Base-by-base conservation (phyloP, 2,797 vertebrate species). In the Ispidina picta region DNA sequence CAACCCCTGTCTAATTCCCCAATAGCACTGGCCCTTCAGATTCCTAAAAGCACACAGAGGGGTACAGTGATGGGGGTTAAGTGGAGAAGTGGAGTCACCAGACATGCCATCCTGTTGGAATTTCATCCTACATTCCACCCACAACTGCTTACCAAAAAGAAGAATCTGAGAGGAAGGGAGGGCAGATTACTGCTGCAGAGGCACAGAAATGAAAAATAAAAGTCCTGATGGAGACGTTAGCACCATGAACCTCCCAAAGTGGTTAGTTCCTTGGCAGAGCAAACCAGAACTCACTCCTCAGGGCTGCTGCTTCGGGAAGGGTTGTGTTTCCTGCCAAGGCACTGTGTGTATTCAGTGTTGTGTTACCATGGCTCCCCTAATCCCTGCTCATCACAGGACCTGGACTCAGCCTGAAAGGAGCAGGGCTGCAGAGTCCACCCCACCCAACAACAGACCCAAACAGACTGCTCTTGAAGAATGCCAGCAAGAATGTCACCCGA, bases 311-410 rank as follows among this genome's bases (percentile, higher is more conserved):
- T 91, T 68, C 1, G 14, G 71, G 65, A 76, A 93, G 63, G 39
- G 83, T 91, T 88, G 70, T 41, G 74, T 35, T 87, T 90, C 75
- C 75, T 94, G 94, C 74, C 95, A 92, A 80, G 77, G 48, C 90
- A 58, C 72, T 4, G 21, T 43, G 77, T 37, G 55, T 77, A 62
- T n/a, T 65, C 71, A 44, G 7, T 90, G 82, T 94, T 85, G 83
- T 89, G 86, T 96, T 96, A 52, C 92, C 91, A 93, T 95, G 85
- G 89, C 78, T 96, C 46, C 89, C 64, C 80, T 86, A 91, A 93
- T 80, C 76, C 85, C 37, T 3, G 21, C 65, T 46, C n/a, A 64
- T 55, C 86, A 43, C 62, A 65, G 64, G 62, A 83, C 83, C 90
- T 86, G 83, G 49, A 56, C 59, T 68, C 85, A 15, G 74, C 35